Evolutionary conservation across 2,888 invertebrate species (phyloP).

Genomic region (Campoletis raptor): DNA sequence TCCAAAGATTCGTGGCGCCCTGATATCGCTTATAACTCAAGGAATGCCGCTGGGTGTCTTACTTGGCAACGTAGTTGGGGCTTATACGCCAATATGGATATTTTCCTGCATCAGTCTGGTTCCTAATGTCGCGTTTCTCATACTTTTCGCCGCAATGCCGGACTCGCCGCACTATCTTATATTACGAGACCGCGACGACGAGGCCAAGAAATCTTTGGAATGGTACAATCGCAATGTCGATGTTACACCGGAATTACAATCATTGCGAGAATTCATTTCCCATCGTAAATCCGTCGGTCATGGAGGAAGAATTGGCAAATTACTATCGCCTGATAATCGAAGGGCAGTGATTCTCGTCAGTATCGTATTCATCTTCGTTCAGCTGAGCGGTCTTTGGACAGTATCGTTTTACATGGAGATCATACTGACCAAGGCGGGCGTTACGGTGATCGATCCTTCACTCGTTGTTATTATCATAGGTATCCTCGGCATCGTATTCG

Average conservation of each 20-base stretch:
- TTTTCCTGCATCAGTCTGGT: slow-evolving; percentile 77
- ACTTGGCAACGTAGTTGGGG: slow-evolving; percentile 78
- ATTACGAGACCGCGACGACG: slow-evolving; percentile 60
- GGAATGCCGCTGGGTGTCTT: slow-evolving; percentile 78
- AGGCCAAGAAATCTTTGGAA: slow-evolving; percentile 73
- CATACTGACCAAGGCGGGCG: slow-evolving; percentile 73
- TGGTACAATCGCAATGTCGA: slow-evolving; percentile 75
- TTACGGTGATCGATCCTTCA: slow-evolving; percentile 72
- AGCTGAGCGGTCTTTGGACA: slow-evolving; percentile 75
- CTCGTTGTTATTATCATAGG: slow-evolving; percentile 72
- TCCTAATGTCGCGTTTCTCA: slow-evolving; percentile 74
- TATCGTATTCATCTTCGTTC: slow-evolving; percentile 74
- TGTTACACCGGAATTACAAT: slow-evolving; percentile 69
- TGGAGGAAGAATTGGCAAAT: slow-evolving; percentile 52
- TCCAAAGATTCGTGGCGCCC: slow-evolving; percentile 76
- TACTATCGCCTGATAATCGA: slow-evolving; percentile 67
- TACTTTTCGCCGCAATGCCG: slow-evolving; percentile 76
- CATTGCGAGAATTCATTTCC: slow-evolving; percentile 71
- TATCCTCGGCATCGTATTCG: slow-evolving; percentile 64
- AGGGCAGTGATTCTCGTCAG: slow-evolving; percentile 71
- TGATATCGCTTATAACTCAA: slow-evolving; percentile 75
- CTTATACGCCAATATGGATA: slow-evolving; percentile 74
- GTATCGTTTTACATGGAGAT: slow-evolving; percentile 77
- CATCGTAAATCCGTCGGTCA: slow-evolving; percentile 53
- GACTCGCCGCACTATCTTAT: slow-evolving; percentile 79